phyloP scores from a whole-genome alignment of 2,797 vertebrate species.

The Acropternis orthonyx region DNA sequence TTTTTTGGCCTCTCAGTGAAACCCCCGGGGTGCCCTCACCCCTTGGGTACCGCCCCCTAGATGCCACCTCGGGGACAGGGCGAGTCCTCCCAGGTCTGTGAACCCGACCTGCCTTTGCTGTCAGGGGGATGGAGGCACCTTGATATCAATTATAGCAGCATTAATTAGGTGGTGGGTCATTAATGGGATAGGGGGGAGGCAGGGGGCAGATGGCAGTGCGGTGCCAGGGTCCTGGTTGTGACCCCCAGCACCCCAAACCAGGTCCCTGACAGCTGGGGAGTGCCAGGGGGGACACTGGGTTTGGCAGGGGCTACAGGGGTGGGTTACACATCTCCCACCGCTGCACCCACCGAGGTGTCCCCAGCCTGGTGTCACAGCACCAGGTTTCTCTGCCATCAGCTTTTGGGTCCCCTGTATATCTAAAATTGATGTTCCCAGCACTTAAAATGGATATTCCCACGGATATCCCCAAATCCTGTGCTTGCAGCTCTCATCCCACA shows the following conservation, averaged over 20 bases:
- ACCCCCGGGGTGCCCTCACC: neutral
- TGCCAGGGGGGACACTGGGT: neutral
- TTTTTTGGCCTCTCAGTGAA: no score
- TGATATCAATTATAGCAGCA: neutral
- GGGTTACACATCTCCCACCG: neutral
- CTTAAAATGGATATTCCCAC: fast-evolving
- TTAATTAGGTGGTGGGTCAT: neutral
- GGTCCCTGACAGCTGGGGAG: neutral
- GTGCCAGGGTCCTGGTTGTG: neutral
- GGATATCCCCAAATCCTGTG: neutral
- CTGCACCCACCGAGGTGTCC: neutral
- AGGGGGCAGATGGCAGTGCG: fast-evolving
- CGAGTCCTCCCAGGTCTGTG: fast-evolving
- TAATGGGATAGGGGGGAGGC: neutral
- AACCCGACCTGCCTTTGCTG: fast-evolving
- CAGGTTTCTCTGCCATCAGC: neutral
- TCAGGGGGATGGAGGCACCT: neutral
- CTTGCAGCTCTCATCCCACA: no score
- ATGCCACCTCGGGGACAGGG: neutral
- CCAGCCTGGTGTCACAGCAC: neutral
- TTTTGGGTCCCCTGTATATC: neutral
- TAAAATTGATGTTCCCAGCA: fast-evolving
- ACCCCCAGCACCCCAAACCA: neutral
- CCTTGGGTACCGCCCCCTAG: neutral
- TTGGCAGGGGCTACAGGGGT: neutral